Base-by-base conservation (phyloP, 2,888 invertebrate genomes). In the Zelleria hepariella region DNA sequence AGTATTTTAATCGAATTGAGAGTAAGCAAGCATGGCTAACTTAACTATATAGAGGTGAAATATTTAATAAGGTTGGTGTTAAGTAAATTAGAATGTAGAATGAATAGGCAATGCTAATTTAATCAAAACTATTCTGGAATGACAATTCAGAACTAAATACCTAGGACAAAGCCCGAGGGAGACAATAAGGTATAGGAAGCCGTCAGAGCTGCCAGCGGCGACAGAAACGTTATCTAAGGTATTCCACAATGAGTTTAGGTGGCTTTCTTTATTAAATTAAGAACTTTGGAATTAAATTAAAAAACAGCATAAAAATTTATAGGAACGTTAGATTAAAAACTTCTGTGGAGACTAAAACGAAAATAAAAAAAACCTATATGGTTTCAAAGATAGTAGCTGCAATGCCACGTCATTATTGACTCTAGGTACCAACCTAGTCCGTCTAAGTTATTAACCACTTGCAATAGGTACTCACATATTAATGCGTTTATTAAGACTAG, bases 121-220 rank as follows among this genome's bases (percentile, higher is more conserved):
- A 83, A 84, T 84, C 83, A 81, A 82, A 85, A 82, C 79, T 79
- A 80, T 81, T 73, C 75, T 15, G 68, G 71, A 61, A 57, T 62
- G 63, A 62, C 62, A 58, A 57, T 59, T 60, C 42, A 25, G 55
- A 27, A 23, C 6, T 21, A 18, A 25, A 20, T 66, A 73, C 68
- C 67, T 68, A 68, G 73, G 75, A 77, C 78, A 78, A 78, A 75
- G 73, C 68, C 66, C 72, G 72, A 23, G 10, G 64, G 68, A 67
- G 69, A 69, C 73, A 82, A 78, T 77, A 80, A 77, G 77, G 74
- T 70, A 71, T 70, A 25, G 72, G 69, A 67, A 68, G 68, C 68
- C 70, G 68, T 78, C 78, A 78, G 74, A 79, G 75, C 80, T 72
- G 73, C 47, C 57, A 49, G 26, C 18, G 57, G 51, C 59, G 26